Evolutionary conservation across 2,113 vertebrate species (phyloP).

Genomic region (Heteronetta atricapilla): DNA sequence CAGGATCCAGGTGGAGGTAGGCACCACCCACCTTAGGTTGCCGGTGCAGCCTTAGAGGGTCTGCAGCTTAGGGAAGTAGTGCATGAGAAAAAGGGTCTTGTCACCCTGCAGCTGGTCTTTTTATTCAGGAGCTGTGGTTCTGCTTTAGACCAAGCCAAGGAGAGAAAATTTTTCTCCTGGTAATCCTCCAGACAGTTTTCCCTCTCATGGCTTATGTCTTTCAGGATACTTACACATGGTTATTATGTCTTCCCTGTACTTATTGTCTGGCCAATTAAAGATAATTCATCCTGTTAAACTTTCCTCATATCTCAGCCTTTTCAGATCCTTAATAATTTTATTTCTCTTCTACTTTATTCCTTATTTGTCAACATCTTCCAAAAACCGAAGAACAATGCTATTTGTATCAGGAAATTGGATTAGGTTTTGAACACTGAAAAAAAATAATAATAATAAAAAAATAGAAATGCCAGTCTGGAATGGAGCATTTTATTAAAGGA

Average conservation of each 20-base stretch:
- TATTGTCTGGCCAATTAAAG: background rate
- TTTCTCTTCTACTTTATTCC: background rate
- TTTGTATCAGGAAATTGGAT: conserved; percentile 30
- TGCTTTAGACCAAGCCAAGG: background rate
- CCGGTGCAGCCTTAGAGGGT: background rate
- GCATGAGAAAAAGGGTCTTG: background rate
- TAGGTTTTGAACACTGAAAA: background rate
- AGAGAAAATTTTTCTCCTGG: background rate
- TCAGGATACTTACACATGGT: background rate
- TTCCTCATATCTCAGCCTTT: background rate
- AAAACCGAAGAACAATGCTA: rapidly evolving
- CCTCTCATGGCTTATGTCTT: background rate
- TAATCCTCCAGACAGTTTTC: background rate
- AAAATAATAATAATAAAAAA: conserved; percentile 20
- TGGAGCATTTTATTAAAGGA: background rate
- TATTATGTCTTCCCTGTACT: background rate
- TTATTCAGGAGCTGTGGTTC: background rate
- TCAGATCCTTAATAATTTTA: background rate
- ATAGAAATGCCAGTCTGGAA: background rate
- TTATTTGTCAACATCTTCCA: background rate
- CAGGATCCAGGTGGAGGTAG: background rate
- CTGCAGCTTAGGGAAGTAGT: background rate
- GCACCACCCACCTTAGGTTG: too few relatives aligned
- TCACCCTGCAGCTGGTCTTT: background rate
- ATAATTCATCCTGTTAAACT: background rate